These are phyloP conservation scores for Anguilla anguilla DNA, from an alignment of 2,797 vertebrate species.

Conservation along the genomic window DNA sequence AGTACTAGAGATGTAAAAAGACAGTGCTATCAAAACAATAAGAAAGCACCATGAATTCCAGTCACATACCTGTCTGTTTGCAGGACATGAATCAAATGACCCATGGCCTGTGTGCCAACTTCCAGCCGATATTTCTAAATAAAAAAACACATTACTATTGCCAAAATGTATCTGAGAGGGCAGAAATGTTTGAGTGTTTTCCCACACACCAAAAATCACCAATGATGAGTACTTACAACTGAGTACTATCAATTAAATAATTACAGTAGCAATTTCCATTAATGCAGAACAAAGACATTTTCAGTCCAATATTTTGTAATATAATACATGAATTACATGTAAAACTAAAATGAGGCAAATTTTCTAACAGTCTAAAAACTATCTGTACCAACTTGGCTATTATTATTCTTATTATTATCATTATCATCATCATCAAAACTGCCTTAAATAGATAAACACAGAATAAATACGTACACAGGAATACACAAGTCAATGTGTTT, in stretches of 20 bases:
- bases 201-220: background rate
- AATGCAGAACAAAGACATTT: background rate
- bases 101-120: constrained; percentile 94
- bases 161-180: background rate
- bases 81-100: constrained; percentile 89
- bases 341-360: background rate
- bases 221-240: background rate
- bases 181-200: background rate
- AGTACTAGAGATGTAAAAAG: background rate
- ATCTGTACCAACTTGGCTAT: background rate
- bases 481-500: background rate
- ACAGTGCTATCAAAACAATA: background rate
- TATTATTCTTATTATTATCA: background rate
- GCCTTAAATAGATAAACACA: background rate
- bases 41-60: background rate
- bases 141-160: background rate
- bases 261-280: background rate
- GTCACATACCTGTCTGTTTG: constrained; percentile 90
- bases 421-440: background rate
- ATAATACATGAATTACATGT: background rate
- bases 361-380: background rate
- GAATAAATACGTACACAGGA: background rate
- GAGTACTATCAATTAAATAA: background rate
- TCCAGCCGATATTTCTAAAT: constrained; percentile 92
- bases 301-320: background rate